Conservation (phyloP, 2,797 vertebrate species). For the Adelosebastes latens region DNA sequence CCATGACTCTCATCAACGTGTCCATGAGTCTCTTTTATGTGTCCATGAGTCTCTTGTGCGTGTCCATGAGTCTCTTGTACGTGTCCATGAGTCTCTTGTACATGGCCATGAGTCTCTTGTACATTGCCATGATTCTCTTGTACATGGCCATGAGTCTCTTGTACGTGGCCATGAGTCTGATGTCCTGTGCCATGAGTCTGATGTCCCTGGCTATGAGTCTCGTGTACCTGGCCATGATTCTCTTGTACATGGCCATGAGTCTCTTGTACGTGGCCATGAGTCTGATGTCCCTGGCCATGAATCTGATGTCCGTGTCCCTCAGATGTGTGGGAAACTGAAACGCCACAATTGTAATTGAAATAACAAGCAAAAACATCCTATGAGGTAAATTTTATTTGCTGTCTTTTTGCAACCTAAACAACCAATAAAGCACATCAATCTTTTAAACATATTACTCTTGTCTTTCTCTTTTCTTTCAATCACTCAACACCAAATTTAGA, state of each 20-base stretch:
- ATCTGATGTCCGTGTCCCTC: conserved; percentile 2
- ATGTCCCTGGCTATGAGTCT: too few relatives aligned
- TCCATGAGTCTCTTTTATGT: not conserved
- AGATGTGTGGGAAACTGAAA: conserved; percentile 24
- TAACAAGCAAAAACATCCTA: not conserved
- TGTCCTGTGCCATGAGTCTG: too few relatives aligned
- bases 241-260: not conserved
- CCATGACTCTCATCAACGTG: too few relatives aligned
- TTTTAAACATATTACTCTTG: not conserved
- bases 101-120: not conserved
- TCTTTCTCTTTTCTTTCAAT: not conserved
- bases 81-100: not conserved
- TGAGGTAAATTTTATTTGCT: not conserved
- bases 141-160: not conserved
- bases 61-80: too few relatives aligned
- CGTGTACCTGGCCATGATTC: not conserved
- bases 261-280: not conserved
- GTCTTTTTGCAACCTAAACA: not conserved
- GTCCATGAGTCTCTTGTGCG: not conserved
- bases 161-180: not conserved
- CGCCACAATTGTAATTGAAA: not conserved
- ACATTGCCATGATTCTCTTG: not conserved
- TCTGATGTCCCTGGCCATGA: not conserved
- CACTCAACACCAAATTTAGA: not conserved
- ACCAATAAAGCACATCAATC: not conserved